Evolutionary conservation across 2,888 invertebrate species (phyloP), one percentile per base, ranked within the genome.

Genomic region (Euzophera pinguis): DNA sequence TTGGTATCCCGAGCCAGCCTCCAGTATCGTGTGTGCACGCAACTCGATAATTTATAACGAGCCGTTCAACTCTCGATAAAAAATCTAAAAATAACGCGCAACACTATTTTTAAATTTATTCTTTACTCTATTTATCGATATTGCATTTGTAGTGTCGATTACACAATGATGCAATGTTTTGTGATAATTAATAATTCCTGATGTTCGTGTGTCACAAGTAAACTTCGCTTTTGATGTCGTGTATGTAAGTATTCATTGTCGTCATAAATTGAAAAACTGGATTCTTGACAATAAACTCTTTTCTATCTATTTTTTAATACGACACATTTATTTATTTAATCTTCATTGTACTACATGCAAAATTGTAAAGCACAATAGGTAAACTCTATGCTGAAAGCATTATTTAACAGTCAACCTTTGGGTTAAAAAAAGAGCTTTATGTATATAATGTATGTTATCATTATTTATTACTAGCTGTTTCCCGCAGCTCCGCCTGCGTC

Each of bases 11-110:
- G 53, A 58, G 59, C 67, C 72, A 71, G 70, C 69, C 67, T 75
- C 69, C 79, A 75, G 75, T 79, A 27, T 3, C 29, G 56, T 61
- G 65, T 60, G 69, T 61, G 64, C 61, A 65, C 77, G 74, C 72
- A 67, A 62, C 71, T 53, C 55, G 57, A 52, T 53, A 22, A 49
- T 29, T 50, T 32, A 16, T 13, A 1, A 3, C 47, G 14, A 22
- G 48, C 17, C 57, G 50, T 61, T 63, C 53, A 62, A 67, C 62
- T 54, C 60, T 65, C 65, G 67, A 73, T 68, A 74, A 38, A 74
- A 27, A 58, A 27, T 59, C 54, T 61, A 66, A 60, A 56, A 59
- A 66, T 65, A 67, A 37, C 47, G 50, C 52, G 51, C 71, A 67
- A 43, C 71, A 68, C 69, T 75, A 69, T 64, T 67, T 55, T 52